Conservation (phyloP, 2,113 vertebrate species). For the Cololabis saira region DNA sequence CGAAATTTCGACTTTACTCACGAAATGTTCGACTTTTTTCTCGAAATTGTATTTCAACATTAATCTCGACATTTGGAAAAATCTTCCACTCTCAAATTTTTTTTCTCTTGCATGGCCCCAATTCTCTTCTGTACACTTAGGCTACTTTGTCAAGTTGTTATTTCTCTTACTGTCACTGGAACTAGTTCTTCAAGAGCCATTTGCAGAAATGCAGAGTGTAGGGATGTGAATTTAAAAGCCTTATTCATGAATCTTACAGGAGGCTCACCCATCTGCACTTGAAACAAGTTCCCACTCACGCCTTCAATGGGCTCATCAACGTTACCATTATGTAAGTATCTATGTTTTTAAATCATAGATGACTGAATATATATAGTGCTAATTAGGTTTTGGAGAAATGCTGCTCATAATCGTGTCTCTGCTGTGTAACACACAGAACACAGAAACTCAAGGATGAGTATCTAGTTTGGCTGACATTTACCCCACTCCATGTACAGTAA, state of each 20-base stretch:
- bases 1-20: no score
- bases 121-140: no score
- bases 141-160: neutral
- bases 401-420: no score
- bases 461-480: no score
- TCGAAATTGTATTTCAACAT: no score
- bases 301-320: slow-evolving; percentile 88
- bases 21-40: no score
- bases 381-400: neutral
- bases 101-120: no score
- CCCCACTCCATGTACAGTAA: no score
- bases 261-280: slow-evolving; percentile 85
- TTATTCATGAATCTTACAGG: slow-evolving; percentile 71
- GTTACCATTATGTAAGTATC: slow-evolving; percentile 88
- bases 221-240: slow-evolving; percentile 12
- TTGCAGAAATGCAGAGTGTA: neutral
- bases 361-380: neutral
- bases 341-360: neutral
- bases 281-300: slow-evolving; percentile 84
- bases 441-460: no score
- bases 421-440: no score
- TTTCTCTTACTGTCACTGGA: neutral
- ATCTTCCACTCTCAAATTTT: no score
- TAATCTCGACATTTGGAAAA: no score
- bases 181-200: neutral